Base-by-base conservation (phyloP, 2,888 invertebrate species). In the Clanis bilineata region DNA sequence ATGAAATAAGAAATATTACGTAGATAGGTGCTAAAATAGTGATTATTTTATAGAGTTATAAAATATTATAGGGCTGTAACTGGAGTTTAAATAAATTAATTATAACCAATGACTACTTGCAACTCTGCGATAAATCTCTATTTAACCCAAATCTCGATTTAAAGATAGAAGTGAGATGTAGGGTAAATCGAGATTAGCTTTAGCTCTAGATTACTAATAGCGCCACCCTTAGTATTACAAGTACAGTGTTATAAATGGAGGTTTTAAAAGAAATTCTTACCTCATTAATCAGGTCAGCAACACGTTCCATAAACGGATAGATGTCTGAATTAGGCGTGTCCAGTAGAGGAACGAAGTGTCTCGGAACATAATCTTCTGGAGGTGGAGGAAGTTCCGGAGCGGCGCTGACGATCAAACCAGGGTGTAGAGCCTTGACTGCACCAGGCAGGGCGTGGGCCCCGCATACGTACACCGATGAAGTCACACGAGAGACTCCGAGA, bases 381-480 rank as follows among this genome's bases (percentile, higher is more conserved):
- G 91, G 90, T 59, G 95, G 94, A 0, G 97, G 97, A 51, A 97
- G 93, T 79, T 98, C 98, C 0, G 96, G 94, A 0, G 97, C 97
- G 21, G 95, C 96, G 79, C 96, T 97, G 58, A 98, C 94, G 41
- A 98, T 94, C 72, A 96, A 95, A 1, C 95, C 95, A 57, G 98
- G 95, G 51, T 94, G 94, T 36, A 95, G 88, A 1, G 93, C 93
- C 65, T 94, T 93, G 38, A 98, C 90, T 55, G 94, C 94, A 2
- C 94, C 94, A 1, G 95, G 94, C 56, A 95, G 93, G 0, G 95
- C 95, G 56, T 95, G 95, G 0, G 97, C 97, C 12, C 97, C 97
- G 71, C 96, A 95, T 41, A 98, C 93, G 81, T 95, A 96, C 22
- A 98, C 91, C 25, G 93, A 93, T 57, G 95, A 94, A 1, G 95